These are phyloP conservation scores for Galeopsomyia nigrocyanea DNA, from an alignment of 2,888 invertebrate species.

Conservation along the genomic window DNA sequence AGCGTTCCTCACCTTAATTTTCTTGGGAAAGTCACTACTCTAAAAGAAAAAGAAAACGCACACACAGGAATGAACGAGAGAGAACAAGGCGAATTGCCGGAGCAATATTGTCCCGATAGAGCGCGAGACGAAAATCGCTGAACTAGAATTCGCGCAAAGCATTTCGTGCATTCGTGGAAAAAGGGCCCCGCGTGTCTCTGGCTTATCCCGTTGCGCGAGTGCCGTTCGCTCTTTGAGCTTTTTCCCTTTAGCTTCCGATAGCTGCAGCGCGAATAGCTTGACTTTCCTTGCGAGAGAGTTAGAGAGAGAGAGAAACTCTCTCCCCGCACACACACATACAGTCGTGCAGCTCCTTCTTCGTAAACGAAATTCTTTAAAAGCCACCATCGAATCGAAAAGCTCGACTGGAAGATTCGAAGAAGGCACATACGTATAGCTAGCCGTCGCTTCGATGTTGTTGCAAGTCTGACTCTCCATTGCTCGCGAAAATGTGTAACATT, in stretches of 20 bases:
- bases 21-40: background rate
- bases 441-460: too few relatives aligned
- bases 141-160: constrained; percentile 14
- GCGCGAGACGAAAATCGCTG: constrained; percentile 41
- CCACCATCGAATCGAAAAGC: constrained; percentile 21
- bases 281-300: background rate
- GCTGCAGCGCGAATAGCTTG: background rate
- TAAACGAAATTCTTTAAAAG: constrained; percentile 47
- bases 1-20: constrained; percentile 15
- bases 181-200: constrained; percentile 3
- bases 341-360: constrained; percentile 5
- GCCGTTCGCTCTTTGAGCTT: constrained; percentile 23
- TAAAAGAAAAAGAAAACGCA: background rate
- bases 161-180: constrained; percentile 13
- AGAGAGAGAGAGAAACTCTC: constrained; percentile 7
- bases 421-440: too few relatives aligned
- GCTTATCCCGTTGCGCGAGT: constrained; percentile 19
- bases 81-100: too few relatives aligned
- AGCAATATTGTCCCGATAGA: constrained; percentile 11
- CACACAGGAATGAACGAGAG: too few relatives aligned
- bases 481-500: constrained; percentile 1
- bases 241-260: constrained; percentile 24
- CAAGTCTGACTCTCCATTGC: background rate
- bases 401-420: too few relatives aligned
- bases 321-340: background rate